Conservation (phyloP, 2,797 vertebrate species). For the Semaprochilodus insignis region DNA sequence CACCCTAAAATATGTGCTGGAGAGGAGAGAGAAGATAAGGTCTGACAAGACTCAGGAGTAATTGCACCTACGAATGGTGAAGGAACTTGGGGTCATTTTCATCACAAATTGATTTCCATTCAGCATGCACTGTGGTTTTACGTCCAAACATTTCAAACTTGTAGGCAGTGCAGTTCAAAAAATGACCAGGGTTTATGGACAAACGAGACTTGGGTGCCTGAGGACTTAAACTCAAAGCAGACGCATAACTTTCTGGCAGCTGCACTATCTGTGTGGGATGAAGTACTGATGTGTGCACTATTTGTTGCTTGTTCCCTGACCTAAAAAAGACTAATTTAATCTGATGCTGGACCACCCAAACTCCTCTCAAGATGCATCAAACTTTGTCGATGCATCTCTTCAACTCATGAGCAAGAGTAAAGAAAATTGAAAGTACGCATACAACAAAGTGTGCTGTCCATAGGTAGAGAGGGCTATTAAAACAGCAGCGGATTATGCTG, state of each 20-base stretch:
- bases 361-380: neutral
- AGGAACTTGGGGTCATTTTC: conserved; percentile 46
- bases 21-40: conserved; percentile 36
- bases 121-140: conserved; percentile 32
- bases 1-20: conserved; percentile 28
- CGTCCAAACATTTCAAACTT: conserved; percentile 39
- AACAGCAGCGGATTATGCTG: conserved; percentile 31
- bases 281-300: neutral
- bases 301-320: conserved; percentile 13
- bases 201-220: neutral
- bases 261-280: conserved; percentile 15
- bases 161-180: neutral
- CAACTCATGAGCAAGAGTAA: neutral
- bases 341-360: neutral
- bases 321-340: conserved; percentile 15
- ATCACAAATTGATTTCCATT: conserved; percentile 51
- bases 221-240: conserved; percentile 20
- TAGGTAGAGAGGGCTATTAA: conserved; percentile 20
- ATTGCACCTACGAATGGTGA: conserved; percentile 38
- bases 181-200: neutral
- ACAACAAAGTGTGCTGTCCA: conserved; percentile 12
- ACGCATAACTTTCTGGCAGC: conserved; percentile 9
- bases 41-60: conserved; percentile 37
- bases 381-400: neutral
- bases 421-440: conserved; percentile 5